These are phyloP conservation scores for Andrena hattorfiana DNA, from an alignment of 2,888 invertebrate species.

Conservation along the genomic window DNA sequence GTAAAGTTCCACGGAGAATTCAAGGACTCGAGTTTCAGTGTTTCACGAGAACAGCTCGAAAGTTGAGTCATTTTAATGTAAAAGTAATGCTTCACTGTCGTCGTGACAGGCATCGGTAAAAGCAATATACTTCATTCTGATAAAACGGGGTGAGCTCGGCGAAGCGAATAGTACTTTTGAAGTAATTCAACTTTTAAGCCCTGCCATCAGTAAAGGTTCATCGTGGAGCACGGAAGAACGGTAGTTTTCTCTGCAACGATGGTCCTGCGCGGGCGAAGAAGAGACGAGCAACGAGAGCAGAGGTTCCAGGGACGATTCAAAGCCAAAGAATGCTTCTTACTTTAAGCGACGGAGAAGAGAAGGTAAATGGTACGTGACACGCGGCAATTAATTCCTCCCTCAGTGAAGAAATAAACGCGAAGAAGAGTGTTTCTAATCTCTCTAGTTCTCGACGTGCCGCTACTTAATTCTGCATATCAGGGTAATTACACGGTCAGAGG, in stretches of 20 bases:
- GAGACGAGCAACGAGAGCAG: not conserved
- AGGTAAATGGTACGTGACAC: not conserved
- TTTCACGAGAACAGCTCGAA: too few species aligned
- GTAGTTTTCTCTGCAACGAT: constrained; percentile 9
- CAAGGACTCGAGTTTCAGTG: too few species aligned
- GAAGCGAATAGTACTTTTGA: constrained; percentile 8
- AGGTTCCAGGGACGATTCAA: constrained; percentile 7
- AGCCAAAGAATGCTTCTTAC: not conserved
- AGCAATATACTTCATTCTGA: not conserved
- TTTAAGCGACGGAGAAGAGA: not conserved
- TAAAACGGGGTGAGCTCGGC: not conserved
- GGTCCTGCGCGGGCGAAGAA: not conserved
- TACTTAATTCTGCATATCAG: constrained; percentile 5
- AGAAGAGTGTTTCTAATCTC: not conserved
- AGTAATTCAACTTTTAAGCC: constrained; percentile 1
- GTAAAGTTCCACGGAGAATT: too few species aligned
- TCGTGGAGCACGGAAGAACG: not conserved
- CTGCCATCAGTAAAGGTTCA: too few species aligned
- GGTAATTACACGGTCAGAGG: not conserved
- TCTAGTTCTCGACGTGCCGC: too few species aligned
- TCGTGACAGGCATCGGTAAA: not conserved
- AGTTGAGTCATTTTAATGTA: too few species aligned
- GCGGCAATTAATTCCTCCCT: not conserved
- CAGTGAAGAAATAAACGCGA: not conserved
- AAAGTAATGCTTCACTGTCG: too few species aligned